A percentile compares a stretch with the other conserved stretches of the same genome.
Conservation (phyloP, 2,888 invertebrate genomes). For the Sisyra nigra region DNA sequence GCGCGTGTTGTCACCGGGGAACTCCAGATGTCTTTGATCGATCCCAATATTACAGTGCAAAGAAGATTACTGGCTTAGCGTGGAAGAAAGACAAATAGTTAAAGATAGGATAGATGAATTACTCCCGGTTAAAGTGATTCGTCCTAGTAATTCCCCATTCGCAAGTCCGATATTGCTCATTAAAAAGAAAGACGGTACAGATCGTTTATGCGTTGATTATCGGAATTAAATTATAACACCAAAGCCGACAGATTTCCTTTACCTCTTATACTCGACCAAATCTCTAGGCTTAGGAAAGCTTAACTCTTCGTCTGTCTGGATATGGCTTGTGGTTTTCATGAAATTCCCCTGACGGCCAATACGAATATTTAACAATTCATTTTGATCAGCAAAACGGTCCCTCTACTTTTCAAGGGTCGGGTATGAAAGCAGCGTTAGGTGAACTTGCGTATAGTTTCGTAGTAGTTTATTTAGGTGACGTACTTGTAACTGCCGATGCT, state of each 20-base stretch:
- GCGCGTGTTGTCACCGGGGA: no score
- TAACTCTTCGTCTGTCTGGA: constrained; percentile 11
- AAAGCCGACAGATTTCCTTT: constrained; percentile 15
- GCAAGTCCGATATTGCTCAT: constrained; percentile 14
- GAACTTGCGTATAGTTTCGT: no score
- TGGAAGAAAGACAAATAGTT: constrained; percentile 9
- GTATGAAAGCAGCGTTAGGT: no score
- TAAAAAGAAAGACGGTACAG: constrained; percentile 13
- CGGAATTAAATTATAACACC: constrained; percentile 15
- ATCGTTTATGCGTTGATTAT: constrained; percentile 14
- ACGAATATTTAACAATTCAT: no score
- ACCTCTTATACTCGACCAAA: constrained; percentile 15
- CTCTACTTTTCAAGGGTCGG: no score
- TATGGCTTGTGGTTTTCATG: no score
- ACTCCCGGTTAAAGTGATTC: constrained; percentile 12
- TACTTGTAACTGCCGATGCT: constrained; percentile 8
- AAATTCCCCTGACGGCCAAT: no score
- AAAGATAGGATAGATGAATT: constrained; percentile 10
- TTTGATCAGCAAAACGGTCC: no score
- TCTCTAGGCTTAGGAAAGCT: constrained; percentile 14
- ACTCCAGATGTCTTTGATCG: no score
- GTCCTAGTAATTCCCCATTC: constrained; percentile 14
- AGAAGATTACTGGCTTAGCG: constrained; percentile 11
- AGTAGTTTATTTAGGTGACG: no score
- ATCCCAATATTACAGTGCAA: no score